Conservation (phyloP, 2,113 vertebrate species). For the Crocuta crocuta region DNA sequence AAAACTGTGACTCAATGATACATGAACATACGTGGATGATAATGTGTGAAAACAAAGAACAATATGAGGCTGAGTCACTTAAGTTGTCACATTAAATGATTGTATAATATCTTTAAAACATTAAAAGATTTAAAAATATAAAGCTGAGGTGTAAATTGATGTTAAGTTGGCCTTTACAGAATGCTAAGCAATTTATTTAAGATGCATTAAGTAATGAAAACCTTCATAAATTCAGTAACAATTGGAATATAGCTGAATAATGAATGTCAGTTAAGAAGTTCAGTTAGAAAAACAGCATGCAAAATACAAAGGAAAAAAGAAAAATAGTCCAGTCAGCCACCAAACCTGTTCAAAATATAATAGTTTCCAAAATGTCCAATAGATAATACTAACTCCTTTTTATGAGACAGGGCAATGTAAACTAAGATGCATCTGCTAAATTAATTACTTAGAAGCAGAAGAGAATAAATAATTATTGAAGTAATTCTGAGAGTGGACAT, state of each 20-base stretch:
- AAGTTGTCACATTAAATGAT: background rate
- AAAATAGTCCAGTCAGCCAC: background rate
- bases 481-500: conserved; percentile 74
- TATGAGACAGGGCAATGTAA: conserved; percentile 39
- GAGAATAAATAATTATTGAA: conserved; percentile 77
- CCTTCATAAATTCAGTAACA: background rate
- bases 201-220: conserved; percentile 7
- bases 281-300: background rate
- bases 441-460: conserved; percentile 69
- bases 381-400: conserved; percentile 36
- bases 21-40: background rate
- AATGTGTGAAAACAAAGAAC: background rate
- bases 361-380: conserved; percentile 15
- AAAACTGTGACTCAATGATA: background rate
- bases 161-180: conserved; percentile 1
- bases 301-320: background rate
- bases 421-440: conserved; percentile 64
- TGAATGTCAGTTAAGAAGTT: conserved; percentile 13
- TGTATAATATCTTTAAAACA: background rate
- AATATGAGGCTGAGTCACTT: background rate
- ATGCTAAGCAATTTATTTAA: background rate
- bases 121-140: background rate
- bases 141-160: background rate
- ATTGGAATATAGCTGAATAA: background rate
- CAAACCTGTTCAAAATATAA: background rate